Conservation (phyloP, 2,888 invertebrate genomes). For the Tachystola acroxantha region DNA sequence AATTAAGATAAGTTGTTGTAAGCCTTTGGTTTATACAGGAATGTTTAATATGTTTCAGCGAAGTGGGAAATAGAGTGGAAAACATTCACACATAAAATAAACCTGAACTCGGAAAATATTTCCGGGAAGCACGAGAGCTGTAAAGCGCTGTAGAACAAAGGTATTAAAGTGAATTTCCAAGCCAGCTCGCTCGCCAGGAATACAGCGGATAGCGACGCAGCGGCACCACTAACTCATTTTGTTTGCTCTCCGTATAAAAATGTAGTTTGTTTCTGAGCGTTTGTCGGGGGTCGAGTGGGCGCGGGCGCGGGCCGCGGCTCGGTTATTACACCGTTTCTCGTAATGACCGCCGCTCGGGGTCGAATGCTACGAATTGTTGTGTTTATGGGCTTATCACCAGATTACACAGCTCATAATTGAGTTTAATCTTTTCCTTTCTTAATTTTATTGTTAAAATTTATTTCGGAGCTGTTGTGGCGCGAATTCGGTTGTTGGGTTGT, state of each 20-base stretch:
- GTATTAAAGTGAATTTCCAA: slow-evolving; percentile 73
- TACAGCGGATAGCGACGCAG: slow-evolving; percentile 59
- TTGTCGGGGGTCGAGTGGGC: slow-evolving; percentile 36
- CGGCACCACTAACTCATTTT: slow-evolving; percentile 67
- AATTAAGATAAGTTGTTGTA: too few relatives aligned
- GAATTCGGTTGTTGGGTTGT: too few relatives aligned
- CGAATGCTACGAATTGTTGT: slow-evolving; percentile 36
- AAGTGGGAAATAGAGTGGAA: slow-evolving; percentile 32
- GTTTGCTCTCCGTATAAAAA: slow-evolving; percentile 68
- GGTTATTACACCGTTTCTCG: slow-evolving; percentile 42
- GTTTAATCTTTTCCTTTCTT: slow-evolving; percentile 5
- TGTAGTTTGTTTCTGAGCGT: slow-evolving; percentile 63
- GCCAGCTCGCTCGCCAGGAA: slow-evolving; percentile 54
- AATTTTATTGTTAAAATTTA: neutral
- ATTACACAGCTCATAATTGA: slow-evolving; percentile 12
- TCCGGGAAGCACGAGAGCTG: slow-evolving; percentile 57
- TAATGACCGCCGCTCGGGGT: slow-evolving; percentile 30
- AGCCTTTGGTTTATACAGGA: too few relatives aligned
- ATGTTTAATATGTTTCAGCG: too few relatives aligned
- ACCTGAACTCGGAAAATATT: slow-evolving; percentile 50
- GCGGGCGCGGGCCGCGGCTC: slow-evolving; percentile 23
- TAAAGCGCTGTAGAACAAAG: slow-evolving; percentile 72
- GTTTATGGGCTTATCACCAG: slow-evolving; percentile 23
- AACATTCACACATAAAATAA: slow-evolving; percentile 52
- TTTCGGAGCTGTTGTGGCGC: neutral